Evolutionary conservation across 2,797 vertebrate genomes (phyloP).

Genomic region (Sorex maritimensis): DNA sequence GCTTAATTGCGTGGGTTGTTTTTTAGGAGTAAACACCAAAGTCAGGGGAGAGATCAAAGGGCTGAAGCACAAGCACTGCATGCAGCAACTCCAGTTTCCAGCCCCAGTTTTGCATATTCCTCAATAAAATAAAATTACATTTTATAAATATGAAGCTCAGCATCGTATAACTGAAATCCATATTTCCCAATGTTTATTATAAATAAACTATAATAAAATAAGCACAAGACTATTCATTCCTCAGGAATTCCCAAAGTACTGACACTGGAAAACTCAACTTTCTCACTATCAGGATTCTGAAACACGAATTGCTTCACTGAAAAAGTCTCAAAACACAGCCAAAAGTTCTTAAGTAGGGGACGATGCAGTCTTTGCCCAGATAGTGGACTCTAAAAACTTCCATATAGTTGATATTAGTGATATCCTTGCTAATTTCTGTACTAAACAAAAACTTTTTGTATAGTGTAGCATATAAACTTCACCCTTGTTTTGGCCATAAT

Average conservation of each 20-base stretch:
- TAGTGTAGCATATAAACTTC: neutral
- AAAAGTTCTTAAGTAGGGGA: neutral
- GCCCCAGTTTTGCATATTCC: too few species aligned
- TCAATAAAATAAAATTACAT: too few species aligned
- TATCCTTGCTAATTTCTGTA: neutral
- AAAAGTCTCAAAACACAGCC: neutral
- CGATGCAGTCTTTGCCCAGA: neutral
- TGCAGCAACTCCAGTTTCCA: too few species aligned
- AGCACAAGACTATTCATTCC: neutral
- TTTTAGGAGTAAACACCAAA: slow-evolving; percentile 30
- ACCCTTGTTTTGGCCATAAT: neutral
- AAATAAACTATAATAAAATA: slow-evolving; percentile 25
- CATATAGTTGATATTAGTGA: neutral
- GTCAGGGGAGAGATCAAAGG: neutral
- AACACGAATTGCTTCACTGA: neutral
- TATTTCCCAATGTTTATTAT: neutral
- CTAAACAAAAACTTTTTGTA: neutral
- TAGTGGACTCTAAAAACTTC: neutral
- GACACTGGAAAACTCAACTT: neutral
- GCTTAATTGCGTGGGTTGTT: neutral
- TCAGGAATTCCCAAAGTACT: neutral
- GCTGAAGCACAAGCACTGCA: neutral
- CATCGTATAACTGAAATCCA: neutral
- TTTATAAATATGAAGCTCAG: neutral
- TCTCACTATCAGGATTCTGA: neutral